These are phyloP conservation scores for Apamea crenata DNA, from an alignment of 2,888 invertebrate genomes.

Conservation along the genomic window DNA sequence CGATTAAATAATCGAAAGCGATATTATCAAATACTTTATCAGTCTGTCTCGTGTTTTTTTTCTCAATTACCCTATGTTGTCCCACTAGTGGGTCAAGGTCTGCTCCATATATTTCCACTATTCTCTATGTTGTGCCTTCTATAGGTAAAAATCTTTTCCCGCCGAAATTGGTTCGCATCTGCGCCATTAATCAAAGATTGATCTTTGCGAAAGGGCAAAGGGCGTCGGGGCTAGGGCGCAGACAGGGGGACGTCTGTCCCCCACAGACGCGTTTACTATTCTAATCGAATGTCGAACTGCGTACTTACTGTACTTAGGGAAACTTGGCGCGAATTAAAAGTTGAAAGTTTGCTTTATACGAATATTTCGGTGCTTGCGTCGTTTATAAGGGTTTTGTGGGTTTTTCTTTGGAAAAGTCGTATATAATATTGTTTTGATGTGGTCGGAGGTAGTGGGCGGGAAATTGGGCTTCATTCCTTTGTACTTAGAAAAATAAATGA, in stretches of 20 bases:
- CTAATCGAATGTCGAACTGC: constrained; percentile 72
- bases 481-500: constrained; percentile 14
- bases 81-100: too few relatives aligned
- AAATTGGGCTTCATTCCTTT: constrained; percentile 5
- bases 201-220: constrained; percentile 79
- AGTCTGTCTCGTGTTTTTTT: too few relatives aligned
- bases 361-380: constrained; percentile 25
- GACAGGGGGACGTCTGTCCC: constrained; percentile 73
- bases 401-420: background rate
- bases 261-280: constrained; percentile 72
- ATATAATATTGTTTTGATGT: background rate
- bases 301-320: constrained; percentile 46
- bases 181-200: constrained; percentile 49
- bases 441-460: background rate
- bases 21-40: background rate
- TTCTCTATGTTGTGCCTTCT: background rate
- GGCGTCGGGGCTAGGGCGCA: constrained; percentile 72
- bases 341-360: constrained; percentile 42
- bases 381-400: background rate
- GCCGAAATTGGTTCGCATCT: constrained; percentile 54
- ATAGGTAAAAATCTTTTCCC: constrained; percentile 42
- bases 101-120: too few relatives aligned
- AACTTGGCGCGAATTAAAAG: constrained; percentile 64
- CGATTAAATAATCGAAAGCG: too few relatives aligned
- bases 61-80: too few relatives aligned